phyloP scores from a whole-genome alignment of 2,888 invertebrate species.

The Orthonevra nobilis region DNA sequence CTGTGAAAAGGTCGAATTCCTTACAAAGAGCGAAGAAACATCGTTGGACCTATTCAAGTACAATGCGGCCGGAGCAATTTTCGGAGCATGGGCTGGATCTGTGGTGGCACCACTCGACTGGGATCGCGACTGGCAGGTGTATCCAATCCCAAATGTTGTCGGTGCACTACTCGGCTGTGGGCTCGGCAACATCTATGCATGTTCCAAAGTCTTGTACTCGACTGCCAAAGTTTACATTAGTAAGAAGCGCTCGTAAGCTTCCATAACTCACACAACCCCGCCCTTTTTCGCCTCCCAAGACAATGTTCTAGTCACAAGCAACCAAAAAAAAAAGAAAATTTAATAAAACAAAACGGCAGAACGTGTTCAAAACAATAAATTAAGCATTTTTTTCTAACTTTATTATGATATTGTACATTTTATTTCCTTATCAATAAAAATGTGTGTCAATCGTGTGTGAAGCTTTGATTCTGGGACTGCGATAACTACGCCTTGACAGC shows the following conservation, averaged over 20 bases:
- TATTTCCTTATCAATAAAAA: slow-evolving; percentile 53
- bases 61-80: slow-evolving; percentile 80
- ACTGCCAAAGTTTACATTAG: slow-evolving; percentile 77
- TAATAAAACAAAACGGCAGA: slow-evolving; percentile 14
- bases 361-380: slow-evolving; percentile 64
- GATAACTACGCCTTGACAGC: slow-evolving; percentile 36
- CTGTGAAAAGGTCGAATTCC: slow-evolving; percentile 78
- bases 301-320: slow-evolving; percentile 60
- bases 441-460: slow-evolving; percentile 29
- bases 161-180: slow-evolving; percentile 84
- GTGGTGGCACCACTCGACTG: slow-evolving; percentile 92
- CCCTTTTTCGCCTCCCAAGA: slow-evolving; percentile 26
- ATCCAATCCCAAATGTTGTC: slow-evolving; percentile 85
- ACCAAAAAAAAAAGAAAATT: slow-evolving; percentile 16
- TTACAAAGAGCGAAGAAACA: slow-evolving; percentile 78
- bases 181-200: slow-evolving; percentile 80
- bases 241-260: slow-evolving; percentile 75
- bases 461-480: not conserved
- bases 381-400: slow-evolving; percentile 68
- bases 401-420: slow-evolving; percentile 59
- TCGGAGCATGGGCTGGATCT: slow-evolving; percentile 90
- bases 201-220: slow-evolving; percentile 77
- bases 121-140: slow-evolving; percentile 91
- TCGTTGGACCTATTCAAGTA: slow-evolving; percentile 78
- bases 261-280: slow-evolving; percentile 7